These are phyloP conservation scores for Drosophila arizonae DNA, from an alignment of 1,140 invertebrate species.

Conservation along the genomic window DNA sequence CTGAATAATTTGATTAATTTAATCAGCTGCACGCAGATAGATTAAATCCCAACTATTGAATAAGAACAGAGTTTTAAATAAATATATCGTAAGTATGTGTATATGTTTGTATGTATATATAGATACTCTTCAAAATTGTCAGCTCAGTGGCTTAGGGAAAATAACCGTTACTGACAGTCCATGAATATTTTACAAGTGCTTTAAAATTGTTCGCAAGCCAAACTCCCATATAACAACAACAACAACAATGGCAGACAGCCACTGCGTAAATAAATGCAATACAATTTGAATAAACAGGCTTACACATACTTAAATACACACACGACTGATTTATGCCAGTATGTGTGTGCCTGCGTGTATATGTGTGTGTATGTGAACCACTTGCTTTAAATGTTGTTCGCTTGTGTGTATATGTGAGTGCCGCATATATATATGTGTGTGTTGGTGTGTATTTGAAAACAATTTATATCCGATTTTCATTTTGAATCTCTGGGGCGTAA, in stretches of 20 bases:
- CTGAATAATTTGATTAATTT: constrained; percentile 72
- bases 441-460: constrained; percentile 48
- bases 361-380: constrained; percentile 61
- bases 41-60: constrained; percentile 25
- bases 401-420: constrained; percentile 25
- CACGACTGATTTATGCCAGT: constrained; percentile 37
- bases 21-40: constrained; percentile 37
- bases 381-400: constrained; percentile 59
- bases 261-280: constrained; percentile 70
- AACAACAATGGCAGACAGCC: constrained; percentile 23
- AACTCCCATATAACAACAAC: constrained; percentile 8
- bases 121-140: constrained; percentile 25
- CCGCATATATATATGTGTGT: neutral
- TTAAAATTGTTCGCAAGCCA: constrained; percentile 59
- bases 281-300: constrained; percentile 78
- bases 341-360: constrained; percentile 22
- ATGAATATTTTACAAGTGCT: constrained; percentile 77
- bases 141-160: constrained; percentile 44
- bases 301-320: constrained; percentile 72
- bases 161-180: constrained; percentile 21
- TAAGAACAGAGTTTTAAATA: constrained; percentile 9
- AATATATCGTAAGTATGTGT: neutral
- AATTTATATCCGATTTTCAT: constrained; percentile 81
- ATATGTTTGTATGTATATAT: too few relatives aligned
- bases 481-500: constrained; percentile 71